Conservation (phyloP, 2,888 invertebrate genomes). For the Morpho helenor region DNA sequence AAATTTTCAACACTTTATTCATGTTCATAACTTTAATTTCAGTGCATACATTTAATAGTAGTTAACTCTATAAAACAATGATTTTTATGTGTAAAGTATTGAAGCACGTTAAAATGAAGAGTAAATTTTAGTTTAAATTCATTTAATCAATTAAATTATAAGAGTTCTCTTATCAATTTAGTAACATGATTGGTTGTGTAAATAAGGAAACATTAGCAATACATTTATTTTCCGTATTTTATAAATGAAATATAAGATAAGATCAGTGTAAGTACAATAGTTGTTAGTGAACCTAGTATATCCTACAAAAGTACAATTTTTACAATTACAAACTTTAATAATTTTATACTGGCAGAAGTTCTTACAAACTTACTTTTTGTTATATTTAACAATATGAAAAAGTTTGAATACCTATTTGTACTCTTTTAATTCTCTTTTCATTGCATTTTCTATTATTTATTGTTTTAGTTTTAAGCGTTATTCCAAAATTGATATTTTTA, state of each 20-base stretch:
- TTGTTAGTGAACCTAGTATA: not conserved
- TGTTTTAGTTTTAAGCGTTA: constrained; percentile 32
- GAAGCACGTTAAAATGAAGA: not conserved
- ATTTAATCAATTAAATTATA: too few species aligned
- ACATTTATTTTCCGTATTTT: not conserved
- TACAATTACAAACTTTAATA: not conserved
- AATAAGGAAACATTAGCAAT: not conserved
- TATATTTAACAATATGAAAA: not conserved
- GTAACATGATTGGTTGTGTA: not conserved
- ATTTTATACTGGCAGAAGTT: constrained; percentile 1
- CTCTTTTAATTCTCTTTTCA: constrained; percentile 13
- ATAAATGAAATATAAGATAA: not conserved
- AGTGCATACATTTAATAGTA: too few species aligned
- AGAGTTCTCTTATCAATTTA: not conserved
- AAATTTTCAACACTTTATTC: too few species aligned
- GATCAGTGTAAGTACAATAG: not conserved
- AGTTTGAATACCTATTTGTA: constrained; percentile 4
- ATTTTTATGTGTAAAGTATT: not conserved
- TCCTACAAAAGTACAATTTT: not conserved
- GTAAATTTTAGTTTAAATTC: not conserved
- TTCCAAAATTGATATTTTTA: constrained; percentile 37
- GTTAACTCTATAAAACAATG: too few species aligned
- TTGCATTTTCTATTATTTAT: constrained; percentile 28
- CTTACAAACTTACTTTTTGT: not conserved
- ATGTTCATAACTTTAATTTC: too few species aligned